Percentiles rank a stretch among this genome's conserved stretches.
Evolutionary conservation across 2,797 vertebrate species (phyloP).

Genomic region (Esox masquinongy): DNA sequence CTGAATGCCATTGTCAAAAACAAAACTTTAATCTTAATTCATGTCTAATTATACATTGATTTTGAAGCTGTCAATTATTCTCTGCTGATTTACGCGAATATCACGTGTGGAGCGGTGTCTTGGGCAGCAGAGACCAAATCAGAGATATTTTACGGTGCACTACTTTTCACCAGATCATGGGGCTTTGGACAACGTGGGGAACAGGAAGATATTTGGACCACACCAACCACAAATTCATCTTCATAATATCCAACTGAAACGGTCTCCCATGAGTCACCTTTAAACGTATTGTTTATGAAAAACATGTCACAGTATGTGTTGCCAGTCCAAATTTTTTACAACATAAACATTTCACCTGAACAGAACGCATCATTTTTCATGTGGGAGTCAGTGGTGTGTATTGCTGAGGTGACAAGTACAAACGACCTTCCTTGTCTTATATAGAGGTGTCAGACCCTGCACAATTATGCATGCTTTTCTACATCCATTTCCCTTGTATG

Average conservation of each 20-base stretch:
- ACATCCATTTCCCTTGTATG: background rate
- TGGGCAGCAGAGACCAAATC: background rate
- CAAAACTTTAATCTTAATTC: background rate
- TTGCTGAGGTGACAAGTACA: constrained; percentile 12
- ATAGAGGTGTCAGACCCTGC: too few relatives aligned
- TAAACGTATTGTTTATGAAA: background rate
- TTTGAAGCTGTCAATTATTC: background rate
- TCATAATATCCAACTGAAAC: background rate
- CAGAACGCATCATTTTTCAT: constrained; percentile 12
- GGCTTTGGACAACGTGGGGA: background rate
- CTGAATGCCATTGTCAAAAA: background rate
- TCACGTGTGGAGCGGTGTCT: background rate
- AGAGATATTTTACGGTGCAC: background rate
- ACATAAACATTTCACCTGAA: constrained; percentile 13
- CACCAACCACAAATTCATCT: background rate
- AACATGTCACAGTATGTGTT: background rate
- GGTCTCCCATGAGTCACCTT: background rate
- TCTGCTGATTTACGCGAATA: background rate
- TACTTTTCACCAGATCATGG: background rate
- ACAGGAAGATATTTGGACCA: background rate
- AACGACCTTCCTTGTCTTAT: constrained; percentile 8
- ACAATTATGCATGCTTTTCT: background rate
- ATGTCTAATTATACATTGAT: background rate
- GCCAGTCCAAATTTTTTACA: background rate
- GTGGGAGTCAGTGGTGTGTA: constrained; percentile 11